A percentile compares a stretch with the other conserved stretches of the same genome.
Evolutionary conservation across 2,113 vertebrate genomes (phyloP).

Genomic region (Phrynocephalus versicolor): DNA sequence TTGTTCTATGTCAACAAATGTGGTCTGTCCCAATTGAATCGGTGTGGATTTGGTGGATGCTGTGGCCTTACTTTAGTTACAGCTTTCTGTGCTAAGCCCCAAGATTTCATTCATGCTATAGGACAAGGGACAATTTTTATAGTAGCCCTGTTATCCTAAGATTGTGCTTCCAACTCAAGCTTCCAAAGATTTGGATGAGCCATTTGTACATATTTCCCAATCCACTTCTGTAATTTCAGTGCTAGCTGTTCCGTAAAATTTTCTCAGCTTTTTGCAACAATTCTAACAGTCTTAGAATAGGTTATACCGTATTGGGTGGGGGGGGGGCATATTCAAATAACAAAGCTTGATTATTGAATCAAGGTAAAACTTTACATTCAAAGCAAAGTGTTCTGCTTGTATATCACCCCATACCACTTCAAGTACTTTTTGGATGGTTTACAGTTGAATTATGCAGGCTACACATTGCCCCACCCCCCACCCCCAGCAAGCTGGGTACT

Average conservation of each 20-base stretch:
- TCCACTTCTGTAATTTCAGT: neutral
- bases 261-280: neutral
- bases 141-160: neutral
- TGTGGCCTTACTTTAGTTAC: too few species aligned
- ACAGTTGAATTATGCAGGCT: too few species aligned
- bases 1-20: too few species aligned
- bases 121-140: neutral
- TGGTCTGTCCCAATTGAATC: too few species aligned
- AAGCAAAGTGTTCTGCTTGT: too few species aligned
- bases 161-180: neutral
- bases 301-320: neutral
- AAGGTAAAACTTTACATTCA: neutral
- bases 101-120: neutral
- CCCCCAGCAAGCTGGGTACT: too few species aligned
- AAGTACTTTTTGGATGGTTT: too few species aligned
- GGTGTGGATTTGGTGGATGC: too few species aligned
- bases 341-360: neutral
- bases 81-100: too few species aligned
- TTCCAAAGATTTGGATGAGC: neutral
- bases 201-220: neutral
- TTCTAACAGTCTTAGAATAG: neutral
- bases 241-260: neutral
- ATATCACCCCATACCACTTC: too few species aligned
- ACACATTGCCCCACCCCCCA: too few species aligned
- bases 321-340: neutral